Evolutionary conservation across 2,797 vertebrate species (phyloP), one percentile per base, ranked within the genome.

Genomic region (Salarias fasciatus): DNA sequence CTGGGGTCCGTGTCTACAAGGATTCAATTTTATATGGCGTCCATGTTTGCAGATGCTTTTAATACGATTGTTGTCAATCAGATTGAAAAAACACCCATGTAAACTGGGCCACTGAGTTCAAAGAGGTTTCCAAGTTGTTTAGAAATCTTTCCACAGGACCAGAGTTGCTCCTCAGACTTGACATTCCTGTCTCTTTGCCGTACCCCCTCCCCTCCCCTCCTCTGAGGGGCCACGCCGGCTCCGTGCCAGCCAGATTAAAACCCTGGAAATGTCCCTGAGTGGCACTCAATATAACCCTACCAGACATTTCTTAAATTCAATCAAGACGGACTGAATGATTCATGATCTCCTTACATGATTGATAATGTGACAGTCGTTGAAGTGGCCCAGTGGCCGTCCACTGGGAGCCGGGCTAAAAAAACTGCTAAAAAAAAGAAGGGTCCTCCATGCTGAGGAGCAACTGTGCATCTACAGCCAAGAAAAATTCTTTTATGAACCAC

Each of bases 291-390:
- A 63, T 72, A 80, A 82, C 53, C 51, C 55, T 53, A 57, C 29
- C 31, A 67, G 77, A 79, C 53, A 47, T 76, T 80, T 65, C 54
- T 80, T 73, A 62, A 82, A 77, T 84, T 75, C 60, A 73, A 79
- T 84, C 69, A 64, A 72, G 53, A 73, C 41, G 52, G 38, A 64
- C 52, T 79, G 65, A 84, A 82, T 79, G 72, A 77, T 85, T 85
- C 80, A 82, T 79, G 74, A 67, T 79, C 60, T 66, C 47, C 37
- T 63, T 63, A 63, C 69, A 75, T 77, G 67, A 87, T 42, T 82
- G 72, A 56, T 72, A 75, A 71, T 63, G 53, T 77, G 60, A 73
- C 72, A 73, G 53, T 29, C 36, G 41, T 73, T 68, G 42, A 76
- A 60, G 69, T 52, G 29, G 57, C 53, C 51, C 35, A 41, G 6